These are phyloP conservation scores for Homalodisca vitripennis DNA, from an alignment of 1,140 invertebrate genomes.

Conservation along the genomic window DNA sequence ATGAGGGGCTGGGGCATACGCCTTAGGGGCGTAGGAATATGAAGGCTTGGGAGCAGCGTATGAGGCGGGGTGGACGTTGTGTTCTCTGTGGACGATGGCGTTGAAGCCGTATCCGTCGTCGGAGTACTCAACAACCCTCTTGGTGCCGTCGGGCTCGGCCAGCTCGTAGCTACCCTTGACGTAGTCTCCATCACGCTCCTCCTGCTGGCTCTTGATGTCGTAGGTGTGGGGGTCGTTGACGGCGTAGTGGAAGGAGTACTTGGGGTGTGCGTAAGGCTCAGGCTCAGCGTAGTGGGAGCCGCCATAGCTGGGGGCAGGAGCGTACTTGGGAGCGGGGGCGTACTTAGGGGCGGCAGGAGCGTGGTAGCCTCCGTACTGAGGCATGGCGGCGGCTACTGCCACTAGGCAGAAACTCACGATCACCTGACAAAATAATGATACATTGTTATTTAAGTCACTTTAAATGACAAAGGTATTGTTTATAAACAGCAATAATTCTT, in stretches of 20 bases:
- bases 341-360: background rate
- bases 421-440: conserved; percentile 5
- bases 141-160: conserved; percentile 38
- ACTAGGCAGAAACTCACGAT: conserved; percentile 29
- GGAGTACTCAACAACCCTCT: conserved; percentile 39
- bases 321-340: background rate
- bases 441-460: too few species aligned
- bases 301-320: conserved; percentile 38
- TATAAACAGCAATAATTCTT: too few species aligned
- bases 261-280: conserved; percentile 39
- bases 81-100: conserved; percentile 37
- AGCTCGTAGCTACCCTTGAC: conserved; percentile 50
- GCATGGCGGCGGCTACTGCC: conserved; percentile 35
- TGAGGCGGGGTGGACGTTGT: background rate
- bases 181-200: conserved; percentile 55
- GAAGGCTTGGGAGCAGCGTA: background rate
- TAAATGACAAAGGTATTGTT: too few species aligned
- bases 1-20: background rate
- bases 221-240: conserved; percentile 56
- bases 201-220: conserved; percentile 56
- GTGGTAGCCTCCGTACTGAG: conserved; percentile 40
- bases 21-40: background rate
- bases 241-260: conserved; percentile 55
- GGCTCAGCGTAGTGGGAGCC: conserved; percentile 21
- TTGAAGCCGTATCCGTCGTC: conserved; percentile 40